Conservation (phyloP, 1,140 invertebrate species). For the Hypsibius dujardini region DNA sequence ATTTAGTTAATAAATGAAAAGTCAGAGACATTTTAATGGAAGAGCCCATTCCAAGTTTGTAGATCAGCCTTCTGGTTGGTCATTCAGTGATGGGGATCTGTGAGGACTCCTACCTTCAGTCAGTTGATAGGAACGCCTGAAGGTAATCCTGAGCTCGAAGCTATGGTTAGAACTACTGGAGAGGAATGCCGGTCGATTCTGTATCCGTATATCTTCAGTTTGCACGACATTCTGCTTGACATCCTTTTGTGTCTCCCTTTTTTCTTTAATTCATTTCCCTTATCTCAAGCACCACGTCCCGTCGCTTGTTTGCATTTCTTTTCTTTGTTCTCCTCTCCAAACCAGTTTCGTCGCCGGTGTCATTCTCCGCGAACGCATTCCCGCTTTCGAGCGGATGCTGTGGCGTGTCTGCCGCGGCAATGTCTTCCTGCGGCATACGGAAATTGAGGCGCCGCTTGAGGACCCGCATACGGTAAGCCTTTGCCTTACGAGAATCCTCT, state of each 20-base stretch:
- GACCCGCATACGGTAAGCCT: slow-evolving; percentile 38
- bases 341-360: slow-evolving; percentile 41
- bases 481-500: no score
- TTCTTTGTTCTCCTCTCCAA: background rate
- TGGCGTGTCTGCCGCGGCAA: slow-evolving; percentile 45
- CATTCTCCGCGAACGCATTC: slow-evolving; percentile 38
- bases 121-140: no score
- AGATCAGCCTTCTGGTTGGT: no score
- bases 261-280: slow-evolving; percentile 16
- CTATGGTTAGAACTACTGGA: no score
- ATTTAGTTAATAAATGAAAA: no score
- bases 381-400: slow-evolving; percentile 42
- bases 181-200: no score
- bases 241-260: slow-evolving; percentile 5
- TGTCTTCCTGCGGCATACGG: slow-evolving; percentile 43
- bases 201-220: background rate
- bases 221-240: background rate
- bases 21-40: no score
- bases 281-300: background rate
- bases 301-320: background rate
- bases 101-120: no score
- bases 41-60: no score
- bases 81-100: no score
- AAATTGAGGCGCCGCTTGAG: slow-evolving; percentile 41
- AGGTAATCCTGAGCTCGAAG: no score